A percentile compares a stretch with the other conserved stretches of the same genome.
phyloP scores from a whole-genome alignment of 2,113 vertebrate species.

The Rutilus rutilus region DNA sequence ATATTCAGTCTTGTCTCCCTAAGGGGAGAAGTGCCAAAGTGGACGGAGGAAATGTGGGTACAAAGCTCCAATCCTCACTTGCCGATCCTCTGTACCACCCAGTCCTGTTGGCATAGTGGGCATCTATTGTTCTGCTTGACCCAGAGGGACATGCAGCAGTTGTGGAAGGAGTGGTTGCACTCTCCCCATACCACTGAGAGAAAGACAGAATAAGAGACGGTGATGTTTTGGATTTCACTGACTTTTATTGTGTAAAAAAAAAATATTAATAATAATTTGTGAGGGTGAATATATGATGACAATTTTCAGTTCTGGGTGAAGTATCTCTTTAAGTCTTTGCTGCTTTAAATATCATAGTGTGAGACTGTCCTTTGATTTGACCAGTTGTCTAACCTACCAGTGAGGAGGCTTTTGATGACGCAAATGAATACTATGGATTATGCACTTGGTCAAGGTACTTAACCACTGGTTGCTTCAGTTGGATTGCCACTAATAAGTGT shows the following conservation, averaged over 20 bases:
- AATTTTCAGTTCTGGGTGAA: not conserved
- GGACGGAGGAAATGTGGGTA: not conserved
- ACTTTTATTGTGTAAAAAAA: too few species aligned
- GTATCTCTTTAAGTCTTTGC: not conserved
- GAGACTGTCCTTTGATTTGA: not conserved
- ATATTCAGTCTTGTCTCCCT: constrained; percentile 31
- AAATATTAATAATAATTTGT: too few species aligned
- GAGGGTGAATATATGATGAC: not conserved
- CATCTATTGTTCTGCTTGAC: constrained; percentile 99
- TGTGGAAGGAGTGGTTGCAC: constrained; percentile 99
- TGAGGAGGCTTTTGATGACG: not conserved
- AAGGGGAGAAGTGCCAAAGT: not conserved
- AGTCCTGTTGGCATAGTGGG: constrained; percentile 98
- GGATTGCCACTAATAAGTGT: not conserved
- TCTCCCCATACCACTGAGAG: constrained; percentile 98
- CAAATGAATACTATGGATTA: not conserved
- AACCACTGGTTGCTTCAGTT: not conserved
- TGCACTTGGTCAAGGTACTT: not conserved
- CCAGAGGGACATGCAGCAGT: constrained; percentile 99
- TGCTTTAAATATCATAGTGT: not conserved
- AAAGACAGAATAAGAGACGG: constrained; percentile 36
- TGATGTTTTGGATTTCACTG: not conserved
- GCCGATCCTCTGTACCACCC: constrained; percentile 99
- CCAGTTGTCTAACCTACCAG: not conserved
- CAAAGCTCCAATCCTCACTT: constrained; percentile 77